phyloP scores from a whole-genome alignment of 1,140 invertebrate species.

The Thaumetopoea pityocampa region DNA sequence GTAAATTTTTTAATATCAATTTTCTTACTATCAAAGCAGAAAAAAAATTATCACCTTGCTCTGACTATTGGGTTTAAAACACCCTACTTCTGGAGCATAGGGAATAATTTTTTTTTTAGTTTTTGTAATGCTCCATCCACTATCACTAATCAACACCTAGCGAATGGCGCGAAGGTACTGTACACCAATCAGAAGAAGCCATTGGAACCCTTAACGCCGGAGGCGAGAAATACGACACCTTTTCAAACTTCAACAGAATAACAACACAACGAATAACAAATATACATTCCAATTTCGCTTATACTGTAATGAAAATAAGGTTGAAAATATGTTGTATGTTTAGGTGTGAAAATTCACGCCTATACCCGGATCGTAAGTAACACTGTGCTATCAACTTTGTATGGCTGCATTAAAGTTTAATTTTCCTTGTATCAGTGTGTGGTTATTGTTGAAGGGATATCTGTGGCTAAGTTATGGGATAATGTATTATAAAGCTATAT shows the following conservation, averaged over 20 bases:
- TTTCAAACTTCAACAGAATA: constrained; percentile 22
- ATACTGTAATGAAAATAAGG: constrained; percentile 6
- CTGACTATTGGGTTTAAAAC: no score
- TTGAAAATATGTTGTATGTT: constrained; percentile 15
- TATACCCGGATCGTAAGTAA: constrained; percentile 36
- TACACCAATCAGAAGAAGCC: constrained; percentile 47
- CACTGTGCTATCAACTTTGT: constrained; percentile 24
- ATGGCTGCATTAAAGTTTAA: constrained; percentile 16
- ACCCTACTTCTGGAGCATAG: no score
- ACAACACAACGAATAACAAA: constrained; percentile 21
- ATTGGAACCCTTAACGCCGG: constrained; percentile 62
- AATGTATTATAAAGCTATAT: constrained; percentile 14
- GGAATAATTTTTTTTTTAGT: no score
- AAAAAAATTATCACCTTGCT: no score
- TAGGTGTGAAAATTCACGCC: constrained; percentile 73
- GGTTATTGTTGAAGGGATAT: constrained; percentile 26
- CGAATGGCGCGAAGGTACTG: constrained; percentile 18
- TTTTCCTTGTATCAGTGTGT: constrained; percentile 17
- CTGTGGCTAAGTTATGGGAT: constrained; percentile 4
- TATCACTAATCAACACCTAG: constrained; percentile 57
- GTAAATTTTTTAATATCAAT: no score
- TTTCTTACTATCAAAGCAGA: no score
- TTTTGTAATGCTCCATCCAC: no score
- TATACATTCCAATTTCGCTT: constrained; percentile 17
- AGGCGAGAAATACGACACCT: constrained; percentile 71